Conservation (phyloP, 2,113 vertebrate species). For the Albula glossodonta region DNA sequence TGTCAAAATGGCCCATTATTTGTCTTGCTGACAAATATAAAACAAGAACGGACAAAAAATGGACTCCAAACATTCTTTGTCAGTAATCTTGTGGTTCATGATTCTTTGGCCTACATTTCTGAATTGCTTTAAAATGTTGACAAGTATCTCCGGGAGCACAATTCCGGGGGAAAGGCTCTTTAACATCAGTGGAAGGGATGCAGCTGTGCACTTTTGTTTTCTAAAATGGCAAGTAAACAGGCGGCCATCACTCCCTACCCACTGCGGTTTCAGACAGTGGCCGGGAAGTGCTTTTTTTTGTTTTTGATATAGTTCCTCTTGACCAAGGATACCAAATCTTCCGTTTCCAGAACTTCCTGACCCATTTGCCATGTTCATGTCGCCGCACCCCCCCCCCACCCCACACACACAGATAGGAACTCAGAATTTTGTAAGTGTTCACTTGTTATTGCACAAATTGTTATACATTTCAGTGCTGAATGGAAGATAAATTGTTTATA, state of each 20-base stretch:
- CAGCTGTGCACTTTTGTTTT: not conserved
- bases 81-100: not conserved
- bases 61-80: too few species aligned
- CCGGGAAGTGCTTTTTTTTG: not conserved
- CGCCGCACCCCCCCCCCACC: too few species aligned
- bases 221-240: not conserved
- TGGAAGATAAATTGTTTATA: not conserved
- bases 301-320: not conserved
- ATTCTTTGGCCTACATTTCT: not conserved
- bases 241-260: not conserved
- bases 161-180: not conserved
- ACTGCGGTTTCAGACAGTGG: too few species aligned
- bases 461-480: not conserved
- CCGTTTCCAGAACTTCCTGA: not conserved
- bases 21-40: too few species aligned
- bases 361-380: not conserved
- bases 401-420: not conserved
- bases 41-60: too few species aligned
- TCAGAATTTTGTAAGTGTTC: not conserved
- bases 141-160: not conserved
- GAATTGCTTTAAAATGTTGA: constrained; percentile 3
- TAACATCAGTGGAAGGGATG: not conserved
- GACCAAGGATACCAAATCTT: not conserved
- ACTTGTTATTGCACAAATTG: not conserved
- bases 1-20: too few species aligned